A percentile compares a stretch with the other conserved stretches of the same genome.
Conservation (phyloP, 1,140 invertebrate genomes). For the Phenacoccus solenopsis region DNA sequence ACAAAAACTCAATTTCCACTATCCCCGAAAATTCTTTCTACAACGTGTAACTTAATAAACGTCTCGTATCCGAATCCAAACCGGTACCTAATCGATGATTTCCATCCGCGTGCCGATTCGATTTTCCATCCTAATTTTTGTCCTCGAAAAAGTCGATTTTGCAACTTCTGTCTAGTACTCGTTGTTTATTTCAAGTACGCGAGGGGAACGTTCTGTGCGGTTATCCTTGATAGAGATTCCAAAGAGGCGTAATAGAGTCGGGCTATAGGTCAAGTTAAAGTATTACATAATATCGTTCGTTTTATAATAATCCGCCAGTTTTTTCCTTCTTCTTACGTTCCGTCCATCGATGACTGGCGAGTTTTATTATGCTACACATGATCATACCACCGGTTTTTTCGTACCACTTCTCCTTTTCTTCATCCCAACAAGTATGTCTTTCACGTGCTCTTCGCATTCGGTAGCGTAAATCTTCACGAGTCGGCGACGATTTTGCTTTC, state of each 20-base stretch:
- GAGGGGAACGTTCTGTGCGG: not conserved
- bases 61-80: no score
- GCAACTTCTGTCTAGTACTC: not conserved
- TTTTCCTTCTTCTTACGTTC: not conserved
- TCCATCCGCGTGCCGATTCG: no score
- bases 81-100: no score
- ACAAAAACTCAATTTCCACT: no score
- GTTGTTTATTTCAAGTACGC: not conserved
- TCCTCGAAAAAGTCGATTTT: not conserved
- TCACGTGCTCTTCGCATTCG: not conserved
- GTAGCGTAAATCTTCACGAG: not conserved
- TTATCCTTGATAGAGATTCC: conserved; percentile 1
- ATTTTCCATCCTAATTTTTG: not conserved
- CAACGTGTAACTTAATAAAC: no score
- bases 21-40: no score
- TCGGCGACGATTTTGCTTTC: no score
- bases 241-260: not conserved
- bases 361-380: not conserved
- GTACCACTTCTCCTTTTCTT: not conserved
- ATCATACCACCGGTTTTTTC: not conserved
- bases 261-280: not conserved
- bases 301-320: not conserved
- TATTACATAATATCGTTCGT: not conserved
- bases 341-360: no score
- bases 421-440: not conserved